These are phyloP conservation scores for Scyliorhinus canicula DNA, from an alignment of 2,797 vertebrate genomes.

Conservation along the genomic window DNA sequence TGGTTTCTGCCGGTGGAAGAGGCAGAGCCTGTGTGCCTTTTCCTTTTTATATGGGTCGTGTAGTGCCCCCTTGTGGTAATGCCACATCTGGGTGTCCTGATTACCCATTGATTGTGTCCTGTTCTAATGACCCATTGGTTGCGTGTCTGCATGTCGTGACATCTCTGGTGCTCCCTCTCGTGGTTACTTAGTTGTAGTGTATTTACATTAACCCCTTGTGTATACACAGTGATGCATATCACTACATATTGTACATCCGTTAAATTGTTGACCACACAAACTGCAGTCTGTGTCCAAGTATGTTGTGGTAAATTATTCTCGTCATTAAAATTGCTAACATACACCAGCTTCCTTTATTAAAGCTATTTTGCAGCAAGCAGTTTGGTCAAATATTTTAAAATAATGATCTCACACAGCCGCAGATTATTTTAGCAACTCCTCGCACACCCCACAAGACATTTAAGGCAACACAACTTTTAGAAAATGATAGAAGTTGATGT, in stretches of 20 bases:
- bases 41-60: no score
- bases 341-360: conserved; percentile 29
- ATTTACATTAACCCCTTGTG: no score
- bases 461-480: background rate
- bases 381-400: background rate
- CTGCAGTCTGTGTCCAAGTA: background rate
- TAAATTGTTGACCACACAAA: background rate
- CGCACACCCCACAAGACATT: background rate
- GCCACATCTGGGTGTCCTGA: no score
- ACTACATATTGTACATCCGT: background rate
- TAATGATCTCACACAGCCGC: background rate
- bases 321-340: conserved; percentile 32
- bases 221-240: no score
- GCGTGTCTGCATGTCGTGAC: no score
- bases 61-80: no score
- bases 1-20: no score
- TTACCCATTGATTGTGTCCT: no score
- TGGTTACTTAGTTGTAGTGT: no score
- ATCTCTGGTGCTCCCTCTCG: no score
- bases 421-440: background rate
- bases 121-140: no score
- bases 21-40: no score
- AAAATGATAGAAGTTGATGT: background rate
- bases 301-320: background rate
- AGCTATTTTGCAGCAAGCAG: background rate